These are phyloP conservation scores for Pterophyllum scalare DNA, from an alignment of 2,113 vertebrate species.

Conservation along the genomic window DNA sequence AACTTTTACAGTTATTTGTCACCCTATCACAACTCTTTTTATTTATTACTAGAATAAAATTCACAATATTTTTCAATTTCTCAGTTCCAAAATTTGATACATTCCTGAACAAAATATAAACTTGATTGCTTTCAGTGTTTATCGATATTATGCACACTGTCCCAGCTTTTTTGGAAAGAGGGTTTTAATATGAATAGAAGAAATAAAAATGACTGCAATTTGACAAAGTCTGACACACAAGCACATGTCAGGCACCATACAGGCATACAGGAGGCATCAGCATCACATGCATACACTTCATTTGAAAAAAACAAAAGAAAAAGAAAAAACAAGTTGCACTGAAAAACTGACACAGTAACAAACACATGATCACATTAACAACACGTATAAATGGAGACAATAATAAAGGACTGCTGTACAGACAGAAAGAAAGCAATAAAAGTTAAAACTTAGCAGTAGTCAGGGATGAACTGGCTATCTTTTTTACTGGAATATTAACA, in stretches of 20 bases:
- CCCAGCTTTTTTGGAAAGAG: not conserved
- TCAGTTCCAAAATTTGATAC: not conserved
- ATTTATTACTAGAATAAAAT: not conserved
- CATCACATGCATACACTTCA: constrained; percentile 30
- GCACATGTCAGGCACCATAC: constrained; percentile 30
- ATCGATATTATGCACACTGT: not conserved
- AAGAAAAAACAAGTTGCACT: constrained; percentile 1
- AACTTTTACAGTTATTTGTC: not conserved
- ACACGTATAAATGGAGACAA: constrained; percentile 31
- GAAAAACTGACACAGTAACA: constrained; percentile 1
- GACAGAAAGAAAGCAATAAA: constrained; percentile 9
- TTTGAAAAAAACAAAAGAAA: not conserved
- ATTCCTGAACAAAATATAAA: no score
- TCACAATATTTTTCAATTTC: not conserved
- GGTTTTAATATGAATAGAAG: constrained; percentile 15
- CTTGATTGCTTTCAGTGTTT: not conserved
- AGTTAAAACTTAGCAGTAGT: constrained; percentile 21
- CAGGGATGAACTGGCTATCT: constrained; percentile 44
- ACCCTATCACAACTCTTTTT: not conserved
- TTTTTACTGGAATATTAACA: not conserved
- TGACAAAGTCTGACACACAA: constrained; percentile 32
- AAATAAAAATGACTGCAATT: constrained; percentile 13
- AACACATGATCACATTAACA: constrained; percentile 15
- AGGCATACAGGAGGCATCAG: constrained; percentile 16
- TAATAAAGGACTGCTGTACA: constrained; percentile 3